Evolutionary conservation across 2,113 vertebrate species (phyloP).

Genomic region (Pelvicachromis taeniatus): DNA sequence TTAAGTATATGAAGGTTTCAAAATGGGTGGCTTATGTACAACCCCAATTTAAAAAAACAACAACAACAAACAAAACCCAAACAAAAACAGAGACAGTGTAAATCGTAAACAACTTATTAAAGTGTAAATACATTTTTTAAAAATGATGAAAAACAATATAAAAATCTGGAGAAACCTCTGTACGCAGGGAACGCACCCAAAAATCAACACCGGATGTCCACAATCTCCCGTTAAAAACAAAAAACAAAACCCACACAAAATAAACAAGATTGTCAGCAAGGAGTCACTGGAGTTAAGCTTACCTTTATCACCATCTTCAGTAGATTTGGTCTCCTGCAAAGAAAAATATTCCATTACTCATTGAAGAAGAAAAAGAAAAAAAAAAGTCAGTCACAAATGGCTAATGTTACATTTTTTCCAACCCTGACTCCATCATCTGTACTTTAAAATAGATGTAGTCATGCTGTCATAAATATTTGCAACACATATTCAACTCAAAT

Average conservation of each 20-base stretch:
- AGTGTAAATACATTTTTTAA: not conserved
- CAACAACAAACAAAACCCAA: not conserved
- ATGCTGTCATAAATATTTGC: not conserved
- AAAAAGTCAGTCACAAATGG: not conserved
- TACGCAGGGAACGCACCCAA: not conserved
- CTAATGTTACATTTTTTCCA: not conserved
- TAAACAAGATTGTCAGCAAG: not conserved
- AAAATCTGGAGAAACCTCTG: not conserved
- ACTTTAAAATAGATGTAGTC: not conserved
- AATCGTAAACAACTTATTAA: not conserved
- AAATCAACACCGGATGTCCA: not conserved
- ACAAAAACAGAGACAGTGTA: not conserved
- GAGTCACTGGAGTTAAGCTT: not conserved
- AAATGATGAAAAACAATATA: not conserved
- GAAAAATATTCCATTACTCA: not conserved
- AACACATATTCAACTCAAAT: not conserved
- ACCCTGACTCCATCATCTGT: not conserved
- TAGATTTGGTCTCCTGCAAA: constrained; percentile 48
- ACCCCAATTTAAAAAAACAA: not conserved
- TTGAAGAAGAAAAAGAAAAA: not conserved
- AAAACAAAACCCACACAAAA: too few relatives aligned
- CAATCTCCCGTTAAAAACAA: not conserved
- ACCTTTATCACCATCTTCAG: constrained; percentile 50
- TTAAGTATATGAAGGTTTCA: not conserved
- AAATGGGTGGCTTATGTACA: not conserved